Evolutionary conservation across 2,888 invertebrate genomes (phyloP), one percentile per base, ranked within the genome.

Genomic region (Scaptomyza caliginosa): DNA sequence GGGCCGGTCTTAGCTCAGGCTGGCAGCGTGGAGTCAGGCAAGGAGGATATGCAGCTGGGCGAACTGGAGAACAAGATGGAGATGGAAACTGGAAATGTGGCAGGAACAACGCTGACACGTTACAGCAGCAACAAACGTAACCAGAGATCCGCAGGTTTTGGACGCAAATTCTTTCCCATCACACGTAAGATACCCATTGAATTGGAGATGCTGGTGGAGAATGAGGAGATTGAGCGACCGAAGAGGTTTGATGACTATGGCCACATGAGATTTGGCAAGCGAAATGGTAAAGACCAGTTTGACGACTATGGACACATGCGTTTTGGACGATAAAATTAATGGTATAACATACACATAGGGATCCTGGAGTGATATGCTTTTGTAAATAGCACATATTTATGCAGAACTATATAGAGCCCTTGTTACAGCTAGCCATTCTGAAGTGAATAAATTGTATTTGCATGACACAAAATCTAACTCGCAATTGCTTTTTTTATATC

Each of bases 291-390:
- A 34, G 94, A 94, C 62, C 92, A 93, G 17, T 95, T 94, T 74
- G 95, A 95, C 73, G 95, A 95, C 87, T 96, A 95, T 77, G 95
- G 95, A 1, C 95, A 95, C 80, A 92, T 95, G 92, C 91, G 95
- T 66, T 95, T 95, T 81, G 95, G 95, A 8, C 74, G 86, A 19
- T 86, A 74, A 67, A 46, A 23, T 11, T 17, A 11, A 26, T 16
- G 13, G 10, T 17, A 17, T 34, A 26, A 48, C 5, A 13, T 0
- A 24, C 11, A 26, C n/a, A 30, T 34, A 36, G 46, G 45, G 34
- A 59, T 57, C 42, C 24, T 38, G 39, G 39, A 49, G 30, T 52
- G 23, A 68, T 56, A 32, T 17, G 39, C 11, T 51, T 46, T 49
- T 72, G 69, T 74, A 74, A 55, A 69, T 68, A 63, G 50, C 19